Base-by-base conservation (phyloP, 1,140 invertebrate species). In the Lordiphosa stackelbergi region DNA sequence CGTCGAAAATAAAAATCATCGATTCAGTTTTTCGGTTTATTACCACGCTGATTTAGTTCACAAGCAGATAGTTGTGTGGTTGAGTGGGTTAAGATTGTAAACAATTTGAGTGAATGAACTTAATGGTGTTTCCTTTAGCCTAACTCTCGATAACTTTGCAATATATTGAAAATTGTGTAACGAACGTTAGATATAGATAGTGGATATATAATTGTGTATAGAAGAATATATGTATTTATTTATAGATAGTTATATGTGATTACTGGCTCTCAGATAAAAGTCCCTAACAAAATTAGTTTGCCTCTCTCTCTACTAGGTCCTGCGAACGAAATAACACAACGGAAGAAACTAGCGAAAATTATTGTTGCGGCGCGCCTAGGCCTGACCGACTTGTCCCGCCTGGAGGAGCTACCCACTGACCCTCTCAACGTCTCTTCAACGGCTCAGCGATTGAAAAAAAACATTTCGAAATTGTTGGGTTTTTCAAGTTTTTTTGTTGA, bases 141-240 rank as follows among this genome's bases (percentile, higher is more conserved):
- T 79, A 81, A 79, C 77, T 81, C 53, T 81, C 75, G 68, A 79
- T 70, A 78, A 78, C 74, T 79, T 66, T 75, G 72, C 58, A 71
- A 69, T 71, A 49, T 70, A 34, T 53, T 66, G 48, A 56, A 77
- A 78, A 69, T 54, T 69, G 53, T 63, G 51, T 65, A 83, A 81
- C 77, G 56, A 81, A 83, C 77, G 68, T 63, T 62, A 69, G 74
- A 73, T 66, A 79, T 73, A 56, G 45, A 71, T 81, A 75, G 69
- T 48, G 55, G 55, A 57, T 52, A 72, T 71, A 72, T 52, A 46
- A 53, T 13, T 54, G 34, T 60, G 53, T 13, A 66, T 72, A 72
- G 45, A 43, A 61, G 54, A 55, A 53, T 70, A 70, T 40, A 53
- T 70, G 64, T 40, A 70, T 68, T n/a, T 5, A 28, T 45, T 48